Percentiles rank a stretch among this genome's conserved stretches.
phyloP scores from a whole-genome alignment of 2,888 invertebrate genomes.

The Steromphala cineraria region DNA sequence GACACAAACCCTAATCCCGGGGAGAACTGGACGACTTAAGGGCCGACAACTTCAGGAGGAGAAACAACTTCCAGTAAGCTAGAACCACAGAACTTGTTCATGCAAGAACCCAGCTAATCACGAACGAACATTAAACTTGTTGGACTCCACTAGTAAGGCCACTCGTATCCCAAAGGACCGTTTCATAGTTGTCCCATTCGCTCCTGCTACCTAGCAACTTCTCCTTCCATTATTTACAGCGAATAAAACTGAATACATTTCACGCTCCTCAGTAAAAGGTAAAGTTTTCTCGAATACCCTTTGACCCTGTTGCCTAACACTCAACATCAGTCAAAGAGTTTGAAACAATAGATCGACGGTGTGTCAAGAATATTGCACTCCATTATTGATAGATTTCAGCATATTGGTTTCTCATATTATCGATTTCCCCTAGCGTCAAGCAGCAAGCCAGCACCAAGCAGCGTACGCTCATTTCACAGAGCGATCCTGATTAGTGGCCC shows the following conservation, averaged over 20 bases:
- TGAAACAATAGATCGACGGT: neutral
- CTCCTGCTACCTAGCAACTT: neutral
- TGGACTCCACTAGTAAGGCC: neutral
- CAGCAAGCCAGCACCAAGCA: no score
- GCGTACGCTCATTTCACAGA: no score
- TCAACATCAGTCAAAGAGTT: neutral
- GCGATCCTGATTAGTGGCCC: no score
- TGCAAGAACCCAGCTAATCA: neutral
- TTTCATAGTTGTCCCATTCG: neutral
- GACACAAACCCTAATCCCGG: neutral
- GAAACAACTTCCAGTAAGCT: no score
- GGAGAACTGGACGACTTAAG: no score
- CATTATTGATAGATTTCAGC: neutral
- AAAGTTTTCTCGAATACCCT: neutral
- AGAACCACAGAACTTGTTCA: neutral
- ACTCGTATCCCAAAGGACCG: neutral
- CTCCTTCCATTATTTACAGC: neutral
- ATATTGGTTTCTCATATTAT: constrained; percentile 11
- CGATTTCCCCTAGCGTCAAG: neutral
- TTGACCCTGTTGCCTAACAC: neutral
- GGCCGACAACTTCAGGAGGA: no score
- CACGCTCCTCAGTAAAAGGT: neutral
- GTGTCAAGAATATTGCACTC: neutral
- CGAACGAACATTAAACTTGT: neutral
- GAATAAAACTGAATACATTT: constrained; percentile 7